Evolutionary conservation across 53 echinoderm and acorn worm species (phyloP), one percentile per base, ranked within the genome.

Genomic region (Echinometra lucunter): DNA sequence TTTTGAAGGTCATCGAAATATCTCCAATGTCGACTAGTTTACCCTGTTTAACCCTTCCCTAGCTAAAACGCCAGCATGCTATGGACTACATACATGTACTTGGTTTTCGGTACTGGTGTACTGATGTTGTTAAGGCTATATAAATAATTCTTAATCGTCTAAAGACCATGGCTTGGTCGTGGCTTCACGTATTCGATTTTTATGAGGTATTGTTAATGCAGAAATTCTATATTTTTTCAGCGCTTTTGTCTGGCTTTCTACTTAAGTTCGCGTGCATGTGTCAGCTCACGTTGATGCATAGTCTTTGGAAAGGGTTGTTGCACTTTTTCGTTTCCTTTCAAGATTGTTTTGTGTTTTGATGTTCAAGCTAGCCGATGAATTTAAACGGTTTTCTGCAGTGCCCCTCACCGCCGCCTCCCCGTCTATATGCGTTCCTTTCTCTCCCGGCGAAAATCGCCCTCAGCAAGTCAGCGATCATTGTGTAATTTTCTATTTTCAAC

Each of bases 331-430:
- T 63, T 66, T 74, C 55, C 45, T 45, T 92, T 47, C 47, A 78
- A 74, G 56, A 74, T 78, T 92, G 92, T 92, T 92, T 78, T 92
- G 74, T 92, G 92, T 92, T 92, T 78, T 92, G 74, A 92, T 92
- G 92, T 92, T 92, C 53, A 55, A 92, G 57, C 72, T 92, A 75
- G 45, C 75, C 74, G 78, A 92, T 92, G 92, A 92, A 92, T 92
- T 74, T 92, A 92, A 91, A 57, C 58, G 95, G 44, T 80, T 66
- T 95, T 89, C 37, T 82, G 27, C 85, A 18, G 18, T 72, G 40
- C 80, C 89, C n/a, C 88, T 38, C 70, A 18, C 60, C 93, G 45
- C 67, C 81, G 81, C 25, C 47, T 58, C 66, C 83, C 67, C 57
- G 53, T 72, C 70, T 72, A 13, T 66, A 60, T 91, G 25, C 49